Percentiles rank a stretch among this genome's conserved stretches.
Evolutionary conservation across 2,888 invertebrate species (phyloP).

Genomic region (Nomada ruficornis): DNA sequence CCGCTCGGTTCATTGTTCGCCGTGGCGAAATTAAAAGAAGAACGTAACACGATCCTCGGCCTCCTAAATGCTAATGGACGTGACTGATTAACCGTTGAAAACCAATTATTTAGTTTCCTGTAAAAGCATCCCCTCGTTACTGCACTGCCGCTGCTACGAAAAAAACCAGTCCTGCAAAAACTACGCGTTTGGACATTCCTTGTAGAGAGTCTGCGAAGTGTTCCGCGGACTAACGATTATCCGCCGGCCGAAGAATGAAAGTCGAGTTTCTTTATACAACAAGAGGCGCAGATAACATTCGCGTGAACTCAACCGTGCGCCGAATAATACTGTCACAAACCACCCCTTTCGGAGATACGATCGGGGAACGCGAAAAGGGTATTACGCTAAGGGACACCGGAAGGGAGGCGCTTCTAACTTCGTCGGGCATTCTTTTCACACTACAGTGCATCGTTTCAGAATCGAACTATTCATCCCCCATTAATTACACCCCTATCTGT

Average conservation of each 20-base stretch:
- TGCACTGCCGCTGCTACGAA: no score
- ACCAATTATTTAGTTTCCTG: no score
- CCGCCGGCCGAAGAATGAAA: constrained; percentile 12
- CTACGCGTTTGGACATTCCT: no score
- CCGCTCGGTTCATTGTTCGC: no score
- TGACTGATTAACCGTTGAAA: no score
- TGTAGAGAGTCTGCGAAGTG: not conserved
- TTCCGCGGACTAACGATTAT: constrained; percentile 2
- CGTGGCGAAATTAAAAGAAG: no score
- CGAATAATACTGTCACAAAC: constrained; percentile 40
- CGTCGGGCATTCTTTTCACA: constrained; percentile 22
- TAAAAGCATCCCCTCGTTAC: no score
- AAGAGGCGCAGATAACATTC: constrained; percentile 26
- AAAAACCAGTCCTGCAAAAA: no score
- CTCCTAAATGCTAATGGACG: no score
- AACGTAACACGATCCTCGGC: no score
- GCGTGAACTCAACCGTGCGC: constrained; percentile 20
- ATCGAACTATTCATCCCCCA: constrained; percentile 15
- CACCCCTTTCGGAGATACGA: constrained; percentile 48
- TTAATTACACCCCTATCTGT: constrained; percentile 24
- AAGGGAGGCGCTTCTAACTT: constrained; percentile 31
- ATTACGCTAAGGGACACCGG: constrained; percentile 30
- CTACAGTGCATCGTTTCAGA: not conserved
- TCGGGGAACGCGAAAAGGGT: constrained; percentile 34
- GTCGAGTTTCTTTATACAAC: constrained; percentile 31